Conservation (phyloP, 2,797 vertebrate genomes). For the Sitta carolinensis region DNA sequence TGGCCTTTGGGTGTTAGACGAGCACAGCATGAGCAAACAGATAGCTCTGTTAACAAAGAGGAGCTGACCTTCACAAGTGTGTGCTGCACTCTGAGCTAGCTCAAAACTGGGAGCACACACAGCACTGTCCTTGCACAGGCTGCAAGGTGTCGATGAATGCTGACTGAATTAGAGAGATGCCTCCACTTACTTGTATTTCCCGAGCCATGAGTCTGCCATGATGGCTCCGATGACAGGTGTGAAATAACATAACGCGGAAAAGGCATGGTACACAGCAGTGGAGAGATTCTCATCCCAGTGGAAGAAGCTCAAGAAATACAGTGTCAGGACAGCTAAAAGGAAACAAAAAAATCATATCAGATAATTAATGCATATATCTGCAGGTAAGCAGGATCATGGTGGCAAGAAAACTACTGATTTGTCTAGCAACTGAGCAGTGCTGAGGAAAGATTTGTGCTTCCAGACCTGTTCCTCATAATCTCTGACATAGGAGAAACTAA, state of each 20-base stretch:
- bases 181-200: conserved; percentile 90
- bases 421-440: neutral
- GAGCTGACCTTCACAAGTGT: neutral
- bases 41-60: neutral
- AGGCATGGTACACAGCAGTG: conserved; percentile 94
- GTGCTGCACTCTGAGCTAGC: neutral
- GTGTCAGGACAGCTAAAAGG: conserved; percentile 86
- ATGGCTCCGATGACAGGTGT: conserved; percentile 92
- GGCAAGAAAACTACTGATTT: neutral
- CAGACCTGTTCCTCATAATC: neutral
- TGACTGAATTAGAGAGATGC: neutral
- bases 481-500: neutral
- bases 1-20: neutral
- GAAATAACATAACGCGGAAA: conserved; percentile 93
- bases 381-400: neutral
- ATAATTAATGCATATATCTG: neutral
- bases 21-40: neutral
- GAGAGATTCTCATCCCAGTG: conserved; percentile 90
- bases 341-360: neutral
- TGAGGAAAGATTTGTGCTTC: neutral
- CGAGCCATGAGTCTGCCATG: conserved; percentile 95
- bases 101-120: neutral
- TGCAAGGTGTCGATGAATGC: neutral
- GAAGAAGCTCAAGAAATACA: conserved; percentile 93
- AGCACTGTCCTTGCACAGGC: neutral